Conservation (phyloP, 2,888 invertebrate species). For the Ectobius pallidus region DNA sequence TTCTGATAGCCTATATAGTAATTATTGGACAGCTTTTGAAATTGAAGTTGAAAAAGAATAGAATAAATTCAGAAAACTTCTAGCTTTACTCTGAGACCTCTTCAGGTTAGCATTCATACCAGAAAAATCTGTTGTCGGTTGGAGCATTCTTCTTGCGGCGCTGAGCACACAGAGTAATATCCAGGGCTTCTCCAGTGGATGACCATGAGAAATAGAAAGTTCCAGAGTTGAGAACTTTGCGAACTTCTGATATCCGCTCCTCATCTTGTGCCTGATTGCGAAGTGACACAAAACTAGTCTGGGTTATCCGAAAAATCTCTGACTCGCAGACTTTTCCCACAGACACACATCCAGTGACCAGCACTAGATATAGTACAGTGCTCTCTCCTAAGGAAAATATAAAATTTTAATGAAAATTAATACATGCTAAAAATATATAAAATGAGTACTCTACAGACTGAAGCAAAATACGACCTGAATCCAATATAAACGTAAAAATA, state of each 20-base stretch:
- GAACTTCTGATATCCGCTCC: slow-evolving; percentile 66
- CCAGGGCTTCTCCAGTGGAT: slow-evolving; percentile 67
- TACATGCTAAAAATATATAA: no score
- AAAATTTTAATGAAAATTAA: no score
- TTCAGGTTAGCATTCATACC: no score
- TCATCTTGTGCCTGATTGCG: slow-evolving; percentile 71
- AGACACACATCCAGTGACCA: slow-evolving; percentile 95
- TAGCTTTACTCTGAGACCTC: no score
- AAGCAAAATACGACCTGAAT: no score
- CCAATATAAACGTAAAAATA: no score
- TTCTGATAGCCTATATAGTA: no score
- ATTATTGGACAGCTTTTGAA: no score
- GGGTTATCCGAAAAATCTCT: slow-evolving; percentile 94
- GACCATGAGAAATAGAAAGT: slow-evolving; percentile 97
- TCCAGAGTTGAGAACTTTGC: slow-evolving; percentile 95
- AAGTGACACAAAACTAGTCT: slow-evolving; percentile 88
- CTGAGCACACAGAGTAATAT: slow-evolving; percentile 94
- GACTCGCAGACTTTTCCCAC: slow-evolving; percentile 94
- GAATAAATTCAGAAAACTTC: no score
- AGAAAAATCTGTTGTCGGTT: slow-evolving; percentile 96
- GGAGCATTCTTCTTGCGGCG: slow-evolving; percentile 77
- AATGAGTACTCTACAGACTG: no score
- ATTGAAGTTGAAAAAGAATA: no score
- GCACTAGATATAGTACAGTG: slow-evolving; percentile 85
- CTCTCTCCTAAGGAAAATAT: slow-evolving; percentile 65